Percentiles rank a stretch among this genome's conserved stretches.
Conservation (phyloP, 2,797 vertebrate species). For the Helarctos malayanus region DNA sequence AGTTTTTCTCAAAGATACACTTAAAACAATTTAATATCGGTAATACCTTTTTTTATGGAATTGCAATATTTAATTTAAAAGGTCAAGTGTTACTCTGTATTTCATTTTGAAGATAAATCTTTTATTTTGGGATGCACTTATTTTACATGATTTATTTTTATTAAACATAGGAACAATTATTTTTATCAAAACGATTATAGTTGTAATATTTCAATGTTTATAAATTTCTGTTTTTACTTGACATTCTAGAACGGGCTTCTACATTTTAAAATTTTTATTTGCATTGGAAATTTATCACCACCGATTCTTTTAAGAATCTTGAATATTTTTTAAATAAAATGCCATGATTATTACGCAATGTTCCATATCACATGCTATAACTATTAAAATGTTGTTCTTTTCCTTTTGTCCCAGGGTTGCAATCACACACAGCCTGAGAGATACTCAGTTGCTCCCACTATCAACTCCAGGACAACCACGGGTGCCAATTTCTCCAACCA, state of each 20-base stretch:
- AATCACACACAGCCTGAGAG: background rate
- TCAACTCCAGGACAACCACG: background rate
- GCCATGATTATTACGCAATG: background rate
- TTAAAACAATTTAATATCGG: background rate
- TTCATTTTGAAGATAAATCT: background rate
- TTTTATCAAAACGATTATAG: constrained; percentile 3
- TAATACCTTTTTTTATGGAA: background rate
- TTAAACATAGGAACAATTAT: background rate
- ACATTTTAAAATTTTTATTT: background rate
- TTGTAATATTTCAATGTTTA: background rate
- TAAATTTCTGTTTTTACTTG: constrained; percentile 14
- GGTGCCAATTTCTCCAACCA: background rate
- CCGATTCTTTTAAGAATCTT: background rate
- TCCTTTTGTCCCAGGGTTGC: background rate
- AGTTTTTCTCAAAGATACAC: background rate
- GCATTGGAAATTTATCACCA: background rate
- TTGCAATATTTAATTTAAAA: background rate
- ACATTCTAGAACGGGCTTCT: background rate
- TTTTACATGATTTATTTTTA: background rate
- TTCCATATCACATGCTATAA: background rate
- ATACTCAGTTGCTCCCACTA: background rate
- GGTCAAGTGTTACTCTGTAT: background rate
- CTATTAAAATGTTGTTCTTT: background rate
- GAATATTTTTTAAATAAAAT: background rate
- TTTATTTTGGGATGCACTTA: background rate